These are phyloP conservation scores for Papilio polytes DNA, from an alignment of 1,140 invertebrate species.

Conservation along the genomic window DNA sequence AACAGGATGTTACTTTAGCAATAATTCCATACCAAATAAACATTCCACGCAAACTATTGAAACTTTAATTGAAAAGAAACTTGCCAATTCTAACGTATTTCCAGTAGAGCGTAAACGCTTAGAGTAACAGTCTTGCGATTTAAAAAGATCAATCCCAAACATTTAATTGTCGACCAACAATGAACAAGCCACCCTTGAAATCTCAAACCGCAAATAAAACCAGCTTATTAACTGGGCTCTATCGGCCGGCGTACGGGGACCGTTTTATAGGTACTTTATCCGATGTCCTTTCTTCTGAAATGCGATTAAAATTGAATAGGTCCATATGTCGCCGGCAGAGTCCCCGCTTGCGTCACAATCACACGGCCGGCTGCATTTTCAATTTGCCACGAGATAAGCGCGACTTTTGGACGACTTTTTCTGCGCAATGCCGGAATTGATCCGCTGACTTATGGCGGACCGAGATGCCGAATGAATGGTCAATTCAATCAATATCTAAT, in stretches of 20 bases:
- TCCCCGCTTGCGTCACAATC: constrained; percentile 77
- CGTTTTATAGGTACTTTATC: constrained; percentile 80
- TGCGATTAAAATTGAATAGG: constrained; percentile 83
- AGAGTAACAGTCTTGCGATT: constrained; percentile 59
- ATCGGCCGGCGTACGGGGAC: constrained; percentile 59
- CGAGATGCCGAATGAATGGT: constrained; percentile 70
- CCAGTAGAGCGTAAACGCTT: constrained; percentile 57
- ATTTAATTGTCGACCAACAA: constrained; percentile 73
- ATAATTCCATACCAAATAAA: constrained; percentile 42
- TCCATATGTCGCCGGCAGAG: constrained; percentile 76
- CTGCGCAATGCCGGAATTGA: constrained; percentile 78
- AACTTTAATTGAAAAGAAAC: constrained; percentile 3
- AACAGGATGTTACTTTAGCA: constrained; percentile 31
- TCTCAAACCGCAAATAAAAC: constrained; percentile 80
- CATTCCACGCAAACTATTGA: neutral
- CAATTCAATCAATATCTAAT: constrained; percentile 71
- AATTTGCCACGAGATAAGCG: constrained; percentile 82
- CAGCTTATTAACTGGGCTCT: constrained; percentile 72
- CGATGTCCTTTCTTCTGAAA: constrained; percentile 81
- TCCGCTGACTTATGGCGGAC: constrained; percentile 77
- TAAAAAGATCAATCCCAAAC: constrained; percentile 80
- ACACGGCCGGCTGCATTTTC: constrained; percentile 81
- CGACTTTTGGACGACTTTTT: constrained; percentile 77
- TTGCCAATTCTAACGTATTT: constrained; percentile 24
- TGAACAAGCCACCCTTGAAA: constrained; percentile 64